A percentile compares a stretch with the other conserved stretches of the same genome.
These are phyloP conservation scores for Dendrolimus punctatus DNA, from an alignment of 1,140 invertebrate species.

Conservation along the genomic window DNA sequence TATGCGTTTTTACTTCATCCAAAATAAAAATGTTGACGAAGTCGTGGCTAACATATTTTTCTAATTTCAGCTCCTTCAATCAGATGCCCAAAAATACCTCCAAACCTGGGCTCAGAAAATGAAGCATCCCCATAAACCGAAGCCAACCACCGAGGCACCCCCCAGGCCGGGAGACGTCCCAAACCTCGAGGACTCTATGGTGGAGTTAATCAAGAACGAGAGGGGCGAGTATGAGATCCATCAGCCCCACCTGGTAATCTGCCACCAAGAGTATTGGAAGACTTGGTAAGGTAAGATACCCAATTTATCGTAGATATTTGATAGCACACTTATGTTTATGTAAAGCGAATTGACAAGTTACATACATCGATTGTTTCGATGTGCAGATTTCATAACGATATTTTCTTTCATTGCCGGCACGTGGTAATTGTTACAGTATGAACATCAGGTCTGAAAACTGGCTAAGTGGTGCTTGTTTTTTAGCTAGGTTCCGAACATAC, in stretches of 20 bases:
- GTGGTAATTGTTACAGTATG: no score
- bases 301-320: no score
- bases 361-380: no score
- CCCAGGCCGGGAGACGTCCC: slow-evolving; percentile 32
- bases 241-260: slow-evolving; percentile 46
- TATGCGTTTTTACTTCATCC: no score
- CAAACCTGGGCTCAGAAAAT: slow-evolving; percentile 39
- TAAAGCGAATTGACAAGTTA: no score
- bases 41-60: background rate
- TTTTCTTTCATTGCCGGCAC: no score
- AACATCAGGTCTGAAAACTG: no score
- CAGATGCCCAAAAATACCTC: slow-evolving; percentile 34
- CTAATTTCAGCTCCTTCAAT: slow-evolving; percentile 23
- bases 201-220: slow-evolving; percentile 54
- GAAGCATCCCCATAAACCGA: slow-evolving; percentile 20
- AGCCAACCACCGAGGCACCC: background rate
- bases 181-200: slow-evolving; percentile 57
- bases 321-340: no score
- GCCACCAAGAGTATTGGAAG: slow-evolving; percentile 37
- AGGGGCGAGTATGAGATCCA: slow-evolving; percentile 59
- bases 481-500: no score
- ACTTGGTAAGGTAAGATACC: background rate
- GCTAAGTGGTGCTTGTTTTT: no score
- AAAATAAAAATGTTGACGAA: background rate
- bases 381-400: no score